phyloP scores from a whole-genome alignment of 2,888 invertebrate species.

The Agriopis marginaria region DNA sequence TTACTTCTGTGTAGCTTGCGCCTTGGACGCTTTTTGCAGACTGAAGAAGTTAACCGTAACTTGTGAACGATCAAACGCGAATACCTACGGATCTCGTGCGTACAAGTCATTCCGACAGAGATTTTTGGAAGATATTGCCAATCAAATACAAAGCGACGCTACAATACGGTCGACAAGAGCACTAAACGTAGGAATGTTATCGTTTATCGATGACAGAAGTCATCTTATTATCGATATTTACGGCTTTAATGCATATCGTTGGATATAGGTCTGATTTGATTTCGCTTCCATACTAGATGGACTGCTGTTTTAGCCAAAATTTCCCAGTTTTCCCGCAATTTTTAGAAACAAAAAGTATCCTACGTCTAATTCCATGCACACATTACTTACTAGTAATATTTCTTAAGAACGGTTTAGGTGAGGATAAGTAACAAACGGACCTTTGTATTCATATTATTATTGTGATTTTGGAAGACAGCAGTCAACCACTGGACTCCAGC shows the following conservation, averaged over 20 bases:
- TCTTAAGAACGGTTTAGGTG: too few relatives aligned
- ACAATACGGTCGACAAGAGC: constrained; percentile 39
- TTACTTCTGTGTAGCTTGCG: not conserved
- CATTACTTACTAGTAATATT: too few relatives aligned
- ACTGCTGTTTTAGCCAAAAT: not conserved
- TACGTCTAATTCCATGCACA: too few relatives aligned
- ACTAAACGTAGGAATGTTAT: constrained; percentile 37
- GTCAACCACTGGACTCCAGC: not conserved
- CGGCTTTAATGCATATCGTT: constrained; percentile 28
- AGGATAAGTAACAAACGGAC: not conserved
- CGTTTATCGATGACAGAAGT: constrained; percentile 38
- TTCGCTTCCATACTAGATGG: constrained; percentile 5
- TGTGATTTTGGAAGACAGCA: constrained; percentile 5
- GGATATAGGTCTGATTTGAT: constrained; percentile 16
- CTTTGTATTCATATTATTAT: not conserved
- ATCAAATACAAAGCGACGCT: constrained; percentile 40
- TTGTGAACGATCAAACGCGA: constrained; percentile 51
- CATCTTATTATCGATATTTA: constrained; percentile 36
- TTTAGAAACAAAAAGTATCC: not conserved
- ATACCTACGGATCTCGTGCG: constrained; percentile 29
- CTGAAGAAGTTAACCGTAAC: constrained; percentile 47
- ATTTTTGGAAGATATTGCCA: constrained; percentile 35
- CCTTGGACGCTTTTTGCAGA: constrained; percentile 42
- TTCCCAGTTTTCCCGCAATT: not conserved
- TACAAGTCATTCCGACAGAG: constrained; percentile 29